Conservation (phyloP, 1,140 invertebrate genomes). For the Nautilus pompilius region DNA sequence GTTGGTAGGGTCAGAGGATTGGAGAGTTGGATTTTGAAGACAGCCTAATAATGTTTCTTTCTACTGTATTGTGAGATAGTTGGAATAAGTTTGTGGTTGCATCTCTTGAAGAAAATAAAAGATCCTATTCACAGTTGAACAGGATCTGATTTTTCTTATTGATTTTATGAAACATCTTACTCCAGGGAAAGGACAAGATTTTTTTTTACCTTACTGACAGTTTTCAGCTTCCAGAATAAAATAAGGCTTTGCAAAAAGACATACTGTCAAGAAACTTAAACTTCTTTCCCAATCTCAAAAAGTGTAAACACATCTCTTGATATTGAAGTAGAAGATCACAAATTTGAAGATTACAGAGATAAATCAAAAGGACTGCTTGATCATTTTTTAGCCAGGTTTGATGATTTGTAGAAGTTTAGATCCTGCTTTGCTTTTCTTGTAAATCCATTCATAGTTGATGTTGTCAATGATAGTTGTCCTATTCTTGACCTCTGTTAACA, state of each 20-base stretch:
- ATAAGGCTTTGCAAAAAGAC: background rate
- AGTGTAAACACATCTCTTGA: background rate
- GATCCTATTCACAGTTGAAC: background rate
- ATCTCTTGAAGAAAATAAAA: background rate
- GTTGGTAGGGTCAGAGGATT: no score
- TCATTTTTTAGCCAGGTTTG: background rate
- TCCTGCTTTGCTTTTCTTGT: background rate
- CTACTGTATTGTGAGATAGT: background rate
- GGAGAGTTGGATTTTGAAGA: background rate
- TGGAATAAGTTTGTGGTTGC: background rate
- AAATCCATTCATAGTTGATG: background rate
- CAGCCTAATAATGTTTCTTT: background rate
- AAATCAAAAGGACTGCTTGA: background rate
- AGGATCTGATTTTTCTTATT: background rate
- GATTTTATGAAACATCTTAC: background rate
- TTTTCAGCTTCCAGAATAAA: background rate
- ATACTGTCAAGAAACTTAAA: background rate
- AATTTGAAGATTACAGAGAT: background rate
- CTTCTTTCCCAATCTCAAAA: no score
- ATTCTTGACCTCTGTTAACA: background rate
- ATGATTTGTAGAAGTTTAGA: background rate
- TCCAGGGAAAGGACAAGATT: background rate
- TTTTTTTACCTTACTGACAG: background rate
- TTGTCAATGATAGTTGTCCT: background rate
- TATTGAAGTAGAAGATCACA: background rate